These are phyloP conservation scores for Hyla sarda DNA, from an alignment of 2,113 vertebrate genomes.

Conservation along the genomic window DNA sequence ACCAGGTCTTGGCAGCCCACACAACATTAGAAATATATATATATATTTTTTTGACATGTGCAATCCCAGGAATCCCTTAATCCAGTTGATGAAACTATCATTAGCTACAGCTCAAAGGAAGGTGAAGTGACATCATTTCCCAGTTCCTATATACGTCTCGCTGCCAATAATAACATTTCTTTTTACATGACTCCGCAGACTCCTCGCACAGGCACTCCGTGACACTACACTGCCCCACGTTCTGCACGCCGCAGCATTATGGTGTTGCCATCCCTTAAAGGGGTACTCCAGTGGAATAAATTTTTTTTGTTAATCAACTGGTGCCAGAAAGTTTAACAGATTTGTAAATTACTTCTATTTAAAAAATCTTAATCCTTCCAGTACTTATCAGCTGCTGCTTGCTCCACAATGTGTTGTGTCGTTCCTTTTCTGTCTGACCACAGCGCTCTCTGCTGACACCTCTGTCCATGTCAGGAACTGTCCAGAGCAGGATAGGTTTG, in stretches of 20 bases:
- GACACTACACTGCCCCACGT: neutral
- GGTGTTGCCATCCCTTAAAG: neutral
- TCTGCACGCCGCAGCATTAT: neutral
- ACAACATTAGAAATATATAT: neutral
- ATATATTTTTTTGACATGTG: neutral
- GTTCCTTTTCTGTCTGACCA: too few species aligned
- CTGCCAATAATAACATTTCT: slow-evolving; percentile 41
- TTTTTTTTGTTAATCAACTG: too few species aligned
- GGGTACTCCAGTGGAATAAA: too few species aligned
- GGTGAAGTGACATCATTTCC: slow-evolving; percentile 16
- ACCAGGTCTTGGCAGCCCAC: slow-evolving; percentile 1
- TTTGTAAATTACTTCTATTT: too few species aligned
- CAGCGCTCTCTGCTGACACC: too few species aligned
- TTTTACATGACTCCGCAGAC: neutral
- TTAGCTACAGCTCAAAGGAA: slow-evolving; percentile 44
- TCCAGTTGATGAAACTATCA: neutral
- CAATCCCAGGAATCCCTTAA: neutral
- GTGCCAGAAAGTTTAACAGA: too few species aligned
- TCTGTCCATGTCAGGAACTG: too few species aligned
- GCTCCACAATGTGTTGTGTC: too few species aligned
- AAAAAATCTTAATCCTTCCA: too few species aligned
- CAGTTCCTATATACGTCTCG: neutral
- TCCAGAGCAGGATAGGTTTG: too few species aligned
- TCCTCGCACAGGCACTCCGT: neutral
- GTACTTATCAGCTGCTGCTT: too few species aligned